A percentile compares a stretch with the other conserved stretches of the same genome.
Evolutionary conservation across 2,888 invertebrate species (phyloP).

Genomic region (Parelbella ahira): DNA sequence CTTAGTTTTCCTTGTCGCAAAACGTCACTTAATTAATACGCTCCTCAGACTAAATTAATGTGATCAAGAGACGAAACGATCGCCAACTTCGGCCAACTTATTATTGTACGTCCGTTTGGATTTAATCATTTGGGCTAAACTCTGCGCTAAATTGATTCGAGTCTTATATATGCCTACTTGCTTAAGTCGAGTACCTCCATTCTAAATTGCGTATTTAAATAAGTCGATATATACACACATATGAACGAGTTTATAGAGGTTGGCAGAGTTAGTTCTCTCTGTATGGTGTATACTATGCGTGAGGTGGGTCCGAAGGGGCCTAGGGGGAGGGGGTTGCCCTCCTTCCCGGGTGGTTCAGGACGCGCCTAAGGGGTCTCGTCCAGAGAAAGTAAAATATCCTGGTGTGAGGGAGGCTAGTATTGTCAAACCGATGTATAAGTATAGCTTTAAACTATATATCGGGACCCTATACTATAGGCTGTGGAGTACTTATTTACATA

Average conservation of each 20-base stretch:
- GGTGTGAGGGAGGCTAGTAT: conserved; percentile 78
- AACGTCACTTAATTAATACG: conserved; percentile 3
- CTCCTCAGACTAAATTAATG: conserved; percentile 10
- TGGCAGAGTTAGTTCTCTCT: conserved; percentile 74
- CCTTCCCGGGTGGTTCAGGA: conserved; percentile 50
- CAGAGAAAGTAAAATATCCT: conserved; percentile 80
- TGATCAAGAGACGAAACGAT: conserved; percentile 9
- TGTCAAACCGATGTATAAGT: conserved; percentile 76
- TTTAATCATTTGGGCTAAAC: conserved; percentile 58
- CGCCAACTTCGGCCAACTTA: conserved; percentile 8
- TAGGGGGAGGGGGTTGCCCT: conserved; percentile 38
- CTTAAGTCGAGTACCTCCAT: conserved; percentile 41
- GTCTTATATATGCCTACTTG: conserved; percentile 42
- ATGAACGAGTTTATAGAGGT: conserved; percentile 64
- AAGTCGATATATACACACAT: conserved; percentile 59
- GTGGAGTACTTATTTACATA: conserved; percentile 75
- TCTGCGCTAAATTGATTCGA: conserved; percentile 63
- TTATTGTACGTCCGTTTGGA: conserved; percentile 37
- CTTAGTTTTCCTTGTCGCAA: neutral
- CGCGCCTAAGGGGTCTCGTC: conserved; percentile 74
- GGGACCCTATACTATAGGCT: conserved; percentile 61
- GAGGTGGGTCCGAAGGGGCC: conserved; percentile 55
- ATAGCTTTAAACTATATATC: conserved; percentile 79
- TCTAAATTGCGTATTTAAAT: conserved; percentile 76
- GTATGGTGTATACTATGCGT: conserved; percentile 74